These are phyloP conservation scores for Polymixis flavicincta DNA, from an alignment of 2,888 invertebrate genomes.

Conservation along the genomic window DNA sequence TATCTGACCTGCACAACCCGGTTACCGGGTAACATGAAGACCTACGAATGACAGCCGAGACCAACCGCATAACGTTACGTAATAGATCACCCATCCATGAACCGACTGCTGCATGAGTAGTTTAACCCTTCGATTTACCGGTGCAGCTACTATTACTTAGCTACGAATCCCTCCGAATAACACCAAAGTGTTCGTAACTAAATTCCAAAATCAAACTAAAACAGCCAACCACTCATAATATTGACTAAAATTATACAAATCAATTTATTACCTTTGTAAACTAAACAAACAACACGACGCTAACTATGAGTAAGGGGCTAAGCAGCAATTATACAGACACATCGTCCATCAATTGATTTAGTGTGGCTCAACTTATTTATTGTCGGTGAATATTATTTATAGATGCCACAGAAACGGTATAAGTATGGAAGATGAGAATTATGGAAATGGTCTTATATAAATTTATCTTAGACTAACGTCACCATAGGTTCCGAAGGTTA, in stretches of 20 bases:
- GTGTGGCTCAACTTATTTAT: slow-evolving; percentile 75
- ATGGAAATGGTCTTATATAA: slow-evolving; percentile 4
- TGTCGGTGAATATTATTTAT: slow-evolving; percentile 73
- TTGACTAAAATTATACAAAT: slow-evolving; percentile 52
- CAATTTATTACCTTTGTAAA: slow-evolving; percentile 38
- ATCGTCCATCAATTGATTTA: slow-evolving; percentile 86
- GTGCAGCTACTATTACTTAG: background rate
- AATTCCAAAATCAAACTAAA: background rate
- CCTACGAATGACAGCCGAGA: too few relatives aligned
- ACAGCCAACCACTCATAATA: slow-evolving; percentile 32
- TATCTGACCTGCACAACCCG: too few relatives aligned
- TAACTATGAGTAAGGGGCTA: slow-evolving; percentile 44
- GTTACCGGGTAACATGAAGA: too few relatives aligned
- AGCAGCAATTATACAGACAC: slow-evolving; percentile 79
- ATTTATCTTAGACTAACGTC: slow-evolving; percentile 6
- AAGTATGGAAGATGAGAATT: slow-evolving; percentile 42
- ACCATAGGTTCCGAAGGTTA: background rate
- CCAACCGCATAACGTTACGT: too few relatives aligned
- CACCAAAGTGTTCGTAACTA: background rate
- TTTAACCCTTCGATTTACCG: background rate
- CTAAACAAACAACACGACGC: slow-evolving; percentile 53
- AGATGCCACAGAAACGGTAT: slow-evolving; percentile 52
- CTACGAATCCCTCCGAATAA: background rate
- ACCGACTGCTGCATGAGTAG: background rate
- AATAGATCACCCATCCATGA: too few relatives aligned